phyloP scores from a whole-genome alignment of 1,140 invertebrate species.

The Sminthurinus signatus region DNA sequence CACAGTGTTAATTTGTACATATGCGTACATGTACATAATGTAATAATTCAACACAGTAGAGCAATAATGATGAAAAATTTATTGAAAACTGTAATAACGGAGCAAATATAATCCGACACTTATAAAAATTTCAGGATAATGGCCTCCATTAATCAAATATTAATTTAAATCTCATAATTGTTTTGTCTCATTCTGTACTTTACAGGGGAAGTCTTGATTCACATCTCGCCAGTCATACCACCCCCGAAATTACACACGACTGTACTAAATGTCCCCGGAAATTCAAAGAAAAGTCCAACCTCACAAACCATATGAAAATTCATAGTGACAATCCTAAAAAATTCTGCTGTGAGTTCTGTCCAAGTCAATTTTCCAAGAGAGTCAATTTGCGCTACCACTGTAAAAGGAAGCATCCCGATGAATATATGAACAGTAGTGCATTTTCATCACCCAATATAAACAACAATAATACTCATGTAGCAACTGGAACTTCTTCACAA shows the following conservation, averaged over 20 bases:
- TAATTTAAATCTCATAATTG: slow-evolving; percentile 5
- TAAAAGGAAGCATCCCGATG: slow-evolving; percentile 36
- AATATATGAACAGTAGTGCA: no score
- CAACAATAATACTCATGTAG: slow-evolving; percentile 3
- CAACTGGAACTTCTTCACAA: background rate
- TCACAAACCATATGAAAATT: slow-evolving; percentile 29
- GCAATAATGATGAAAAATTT: slow-evolving; percentile 16
- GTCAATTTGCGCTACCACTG: slow-evolving; percentile 38
- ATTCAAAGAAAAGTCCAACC: slow-evolving; percentile 36
- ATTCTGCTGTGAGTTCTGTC: slow-evolving; percentile 37
- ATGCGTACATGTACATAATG: no score
- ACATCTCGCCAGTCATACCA: slow-evolving; percentile 30
- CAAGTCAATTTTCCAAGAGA: slow-evolving; percentile 36
- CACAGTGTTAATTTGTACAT: no score
- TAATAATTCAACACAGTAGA: no score
- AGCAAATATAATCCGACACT: background rate
- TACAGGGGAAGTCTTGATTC: slow-evolving; percentile 38
- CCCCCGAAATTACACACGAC: slow-evolving; percentile 23
- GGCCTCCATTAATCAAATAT: slow-evolving; percentile 16
- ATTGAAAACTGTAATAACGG: slow-evolving; percentile 16
- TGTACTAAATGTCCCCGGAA: slow-evolving; percentile 33
- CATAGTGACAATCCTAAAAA: slow-evolving; percentile 35
- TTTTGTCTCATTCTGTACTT: slow-evolving; percentile 18
- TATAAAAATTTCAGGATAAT: slow-evolving; percentile 14
- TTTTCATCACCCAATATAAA: slow-evolving; percentile 1